Evolutionary conservation across 2,113 vertebrate genomes (phyloP).

Genomic region (Meriones unguiculatus): DNA sequence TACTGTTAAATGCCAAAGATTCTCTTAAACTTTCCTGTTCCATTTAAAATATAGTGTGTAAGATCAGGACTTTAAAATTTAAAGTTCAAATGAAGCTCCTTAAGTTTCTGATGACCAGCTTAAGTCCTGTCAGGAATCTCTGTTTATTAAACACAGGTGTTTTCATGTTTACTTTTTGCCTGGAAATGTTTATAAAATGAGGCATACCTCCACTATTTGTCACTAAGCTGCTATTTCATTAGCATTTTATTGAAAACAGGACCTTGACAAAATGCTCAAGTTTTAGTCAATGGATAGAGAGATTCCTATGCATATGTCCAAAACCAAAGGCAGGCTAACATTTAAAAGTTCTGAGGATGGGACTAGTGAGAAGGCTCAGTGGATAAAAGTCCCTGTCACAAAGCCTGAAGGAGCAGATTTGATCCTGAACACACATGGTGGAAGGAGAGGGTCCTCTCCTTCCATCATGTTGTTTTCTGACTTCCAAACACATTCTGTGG

Average conservation of each 20-base stretch:
- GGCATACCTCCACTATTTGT: background rate
- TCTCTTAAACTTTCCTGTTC: background rate
- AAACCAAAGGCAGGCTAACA: background rate
- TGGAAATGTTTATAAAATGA: slow-evolving; percentile 47
- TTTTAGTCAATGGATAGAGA: slow-evolving; percentile 44
- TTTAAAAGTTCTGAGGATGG: background rate
- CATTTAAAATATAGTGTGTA: background rate
- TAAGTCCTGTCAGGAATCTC: background rate
- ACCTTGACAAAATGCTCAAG: background rate
- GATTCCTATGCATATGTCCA: background rate
- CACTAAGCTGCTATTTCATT: background rate
- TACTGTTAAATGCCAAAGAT: background rate
- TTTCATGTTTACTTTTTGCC: background rate
- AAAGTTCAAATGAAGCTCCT: slow-evolving; percentile 25
- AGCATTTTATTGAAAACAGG: background rate
- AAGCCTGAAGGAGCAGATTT: background rate
- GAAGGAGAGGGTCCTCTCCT: background rate
- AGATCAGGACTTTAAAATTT: slow-evolving; percentile 5
- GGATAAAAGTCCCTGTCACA: background rate
- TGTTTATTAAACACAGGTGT: background rate
- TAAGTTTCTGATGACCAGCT: background rate
- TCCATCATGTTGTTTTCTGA: background rate
- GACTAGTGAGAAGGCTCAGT: slow-evolving; percentile 31
- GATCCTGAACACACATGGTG: background rate
- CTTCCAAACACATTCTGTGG: background rate